A percentile compares a stretch with the other conserved stretches of the same genome.
phyloP scores from a whole-genome alignment of 2,888 invertebrate genomes.

The Stenolophus ochropezus region DNA sequence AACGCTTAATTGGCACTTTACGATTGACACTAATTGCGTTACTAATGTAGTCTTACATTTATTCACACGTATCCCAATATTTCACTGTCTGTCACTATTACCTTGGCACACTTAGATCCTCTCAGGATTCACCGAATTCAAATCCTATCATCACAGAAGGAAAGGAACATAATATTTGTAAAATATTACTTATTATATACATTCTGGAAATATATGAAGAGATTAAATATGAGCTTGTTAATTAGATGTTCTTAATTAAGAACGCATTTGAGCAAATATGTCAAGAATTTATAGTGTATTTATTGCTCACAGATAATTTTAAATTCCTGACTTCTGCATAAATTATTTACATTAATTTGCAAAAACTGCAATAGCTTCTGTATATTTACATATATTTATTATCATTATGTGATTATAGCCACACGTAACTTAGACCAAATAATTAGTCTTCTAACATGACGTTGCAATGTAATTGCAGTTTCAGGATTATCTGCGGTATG shows the following conservation, averaged over 20 bases:
- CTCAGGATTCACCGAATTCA: slow-evolving; percentile 8
- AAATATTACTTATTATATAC: slow-evolving; percentile 45
- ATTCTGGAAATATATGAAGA: slow-evolving; percentile 49
- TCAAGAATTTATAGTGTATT: slow-evolving; percentile 53
- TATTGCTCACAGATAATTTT: slow-evolving; percentile 48
- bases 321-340: slow-evolving; percentile 40
- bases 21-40: slow-evolving; percentile 51
- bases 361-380: slow-evolving; percentile 32
- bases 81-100: slow-evolving; percentile 46
- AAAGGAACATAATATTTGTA: background rate
- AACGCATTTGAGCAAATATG: slow-evolving; percentile 57
- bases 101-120: slow-evolving; percentile 30
- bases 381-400: slow-evolving; percentile 40
- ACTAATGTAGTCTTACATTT: slow-evolving; percentile 45
- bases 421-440: background rate
- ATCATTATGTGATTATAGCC: slow-evolving; percentile 11
- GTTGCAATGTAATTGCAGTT: background rate
- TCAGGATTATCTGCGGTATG: background rate
- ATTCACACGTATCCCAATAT: slow-evolving; percentile 35
- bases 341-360: slow-evolving; percentile 11
- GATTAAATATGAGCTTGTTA: slow-evolving; percentile 55
- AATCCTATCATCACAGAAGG: background rate
- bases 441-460: background rate
- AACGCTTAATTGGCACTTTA: slow-evolving; percentile 53
- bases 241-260: slow-evolving; percentile 56